phyloP scores from a whole-genome alignment of 92 coral and sea anemone species.

The Bergia sp. region DNA sequence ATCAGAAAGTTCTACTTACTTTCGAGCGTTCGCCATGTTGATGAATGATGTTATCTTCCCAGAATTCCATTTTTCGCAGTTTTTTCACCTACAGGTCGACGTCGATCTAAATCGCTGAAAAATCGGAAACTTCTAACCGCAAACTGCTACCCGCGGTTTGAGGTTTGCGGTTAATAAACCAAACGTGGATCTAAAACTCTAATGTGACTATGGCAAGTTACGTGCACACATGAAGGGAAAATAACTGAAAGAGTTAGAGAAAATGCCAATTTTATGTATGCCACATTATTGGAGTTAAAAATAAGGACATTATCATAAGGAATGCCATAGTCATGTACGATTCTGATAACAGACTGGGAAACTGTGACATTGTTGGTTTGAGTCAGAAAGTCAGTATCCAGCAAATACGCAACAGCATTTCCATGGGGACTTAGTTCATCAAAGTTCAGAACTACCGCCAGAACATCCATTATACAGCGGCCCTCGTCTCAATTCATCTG shows the following conservation, averaged over 20 bases:
- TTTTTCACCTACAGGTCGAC: too few species aligned
- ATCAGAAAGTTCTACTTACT: too few species aligned
- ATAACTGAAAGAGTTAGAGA: constrained; percentile 27
- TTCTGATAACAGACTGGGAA: constrained; percentile 42
- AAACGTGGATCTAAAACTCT: too few species aligned
- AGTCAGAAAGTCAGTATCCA: constrained; percentile 56
- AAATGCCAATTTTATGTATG: constrained; percentile 37
- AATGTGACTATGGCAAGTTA: constrained; percentile 42
- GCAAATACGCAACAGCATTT: constrained; percentile 46
- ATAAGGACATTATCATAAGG: constrained; percentile 41
- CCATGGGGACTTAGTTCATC: constrained; percentile 57
- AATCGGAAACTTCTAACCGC: too few species aligned
- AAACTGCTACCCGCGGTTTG: too few species aligned
- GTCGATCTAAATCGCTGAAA: too few species aligned
- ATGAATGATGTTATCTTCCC: too few species aligned
- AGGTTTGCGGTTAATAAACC: too few species aligned
- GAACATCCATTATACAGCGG: constrained; percentile 48
- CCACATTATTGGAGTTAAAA: constrained; percentile 44
- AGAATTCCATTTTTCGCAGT: too few species aligned
- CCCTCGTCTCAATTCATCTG: constrained; percentile 56
- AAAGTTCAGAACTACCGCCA: constrained; percentile 53
- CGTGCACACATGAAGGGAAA: constrained; percentile 48
- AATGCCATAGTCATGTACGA: constrained; percentile 43
- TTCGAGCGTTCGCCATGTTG: too few species aligned
- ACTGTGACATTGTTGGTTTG: constrained; percentile 43